Evolutionary conservation across 2,888 invertebrate species (phyloP).

Genomic region (Torymus texanus): DNA sequence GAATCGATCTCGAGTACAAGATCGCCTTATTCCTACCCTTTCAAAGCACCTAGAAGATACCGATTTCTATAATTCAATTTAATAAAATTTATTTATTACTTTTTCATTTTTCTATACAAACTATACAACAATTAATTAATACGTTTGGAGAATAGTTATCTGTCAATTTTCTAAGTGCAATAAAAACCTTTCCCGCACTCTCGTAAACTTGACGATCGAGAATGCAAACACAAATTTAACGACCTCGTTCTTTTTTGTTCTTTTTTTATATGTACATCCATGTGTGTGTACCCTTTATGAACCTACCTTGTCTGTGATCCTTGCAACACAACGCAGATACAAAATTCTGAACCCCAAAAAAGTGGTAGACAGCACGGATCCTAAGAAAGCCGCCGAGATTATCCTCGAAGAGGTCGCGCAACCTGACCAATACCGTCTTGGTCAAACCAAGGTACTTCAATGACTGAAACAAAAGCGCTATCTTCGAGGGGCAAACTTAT

Average conservation of each 20-base stretch:
- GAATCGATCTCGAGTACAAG: constrained; percentile 14
- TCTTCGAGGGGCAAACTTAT: neutral
- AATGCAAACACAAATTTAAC: constrained; percentile 57
- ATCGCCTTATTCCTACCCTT: constrained; percentile 13
- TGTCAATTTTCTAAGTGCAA: neutral
- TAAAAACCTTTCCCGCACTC: constrained; percentile 28
- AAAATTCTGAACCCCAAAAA: constrained; percentile 98
- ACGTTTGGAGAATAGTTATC: neutral
- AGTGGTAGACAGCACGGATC: constrained; percentile 83
- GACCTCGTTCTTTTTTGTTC: constrained; percentile 61
- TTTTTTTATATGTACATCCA: constrained; percentile 58
- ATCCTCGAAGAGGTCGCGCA: constrained; percentile 92
- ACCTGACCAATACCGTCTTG: constrained; percentile 94
- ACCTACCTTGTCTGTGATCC: constrained; percentile 34
- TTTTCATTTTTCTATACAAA: neutral
- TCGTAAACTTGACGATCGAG: constrained; percentile 50
- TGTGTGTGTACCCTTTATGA: constrained; percentile 46
- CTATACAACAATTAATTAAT: neutral
- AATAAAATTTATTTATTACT: neutral
- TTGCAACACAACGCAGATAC: constrained; percentile 86
- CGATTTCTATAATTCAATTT: neutral
- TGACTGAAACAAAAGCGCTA: constrained; percentile 11
- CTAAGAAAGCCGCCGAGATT: constrained; percentile 87
- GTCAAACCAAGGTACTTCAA: constrained; percentile 92
- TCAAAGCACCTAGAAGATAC: neutral